Percentiles rank a stretch among this genome's conserved stretches.
These are phyloP conservation scores for Ceratoteleas bidentatus DNA, from an alignment of 1,140 invertebrate genomes.

Conservation along the genomic window DNA sequence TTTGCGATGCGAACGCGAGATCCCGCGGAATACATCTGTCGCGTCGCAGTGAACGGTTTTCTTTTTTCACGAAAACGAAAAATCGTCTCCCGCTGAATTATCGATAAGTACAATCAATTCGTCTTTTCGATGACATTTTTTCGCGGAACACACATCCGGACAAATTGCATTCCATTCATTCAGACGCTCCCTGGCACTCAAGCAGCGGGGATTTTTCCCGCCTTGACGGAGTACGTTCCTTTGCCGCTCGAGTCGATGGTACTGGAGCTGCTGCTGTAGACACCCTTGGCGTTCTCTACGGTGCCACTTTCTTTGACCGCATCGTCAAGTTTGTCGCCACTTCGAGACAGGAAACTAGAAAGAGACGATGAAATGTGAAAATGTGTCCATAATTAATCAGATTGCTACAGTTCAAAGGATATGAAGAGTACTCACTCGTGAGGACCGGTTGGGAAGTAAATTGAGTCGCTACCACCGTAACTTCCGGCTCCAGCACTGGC, in stretches of 20 bases:
- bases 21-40: not conserved
- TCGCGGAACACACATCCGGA: too few species aligned
- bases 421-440: conserved; percentile 19
- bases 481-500: conserved; percentile 17
- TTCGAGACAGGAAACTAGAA: conserved; percentile 71
- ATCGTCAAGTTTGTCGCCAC: conserved; percentile 67
- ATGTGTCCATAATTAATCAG: too few species aligned
- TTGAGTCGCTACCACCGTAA: conserved; percentile 22
- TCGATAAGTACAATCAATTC: conserved; percentile 3
- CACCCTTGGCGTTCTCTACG: conserved; percentile 73
- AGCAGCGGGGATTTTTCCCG: conserved; percentile 71
- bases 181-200: conserved; percentile 13
- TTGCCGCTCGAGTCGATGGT: conserved; percentile 74
- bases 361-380: not conserved
- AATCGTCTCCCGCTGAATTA: not conserved
- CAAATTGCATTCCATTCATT: conserved; percentile 3
- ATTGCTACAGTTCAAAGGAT: too few species aligned
- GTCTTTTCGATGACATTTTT: too few species aligned
- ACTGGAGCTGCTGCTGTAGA: conserved; percentile 75
- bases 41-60: not conserved
- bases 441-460: conserved; percentile 19
- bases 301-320: conserved; percentile 67
- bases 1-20: conserved; percentile 3
- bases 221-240: conserved; percentile 74
- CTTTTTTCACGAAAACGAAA: conserved; percentile 11